These are phyloP conservation scores for Gymnoscopelus microlampas DNA, from an alignment of 2,797 vertebrate species.

Conservation along the genomic window DNA sequence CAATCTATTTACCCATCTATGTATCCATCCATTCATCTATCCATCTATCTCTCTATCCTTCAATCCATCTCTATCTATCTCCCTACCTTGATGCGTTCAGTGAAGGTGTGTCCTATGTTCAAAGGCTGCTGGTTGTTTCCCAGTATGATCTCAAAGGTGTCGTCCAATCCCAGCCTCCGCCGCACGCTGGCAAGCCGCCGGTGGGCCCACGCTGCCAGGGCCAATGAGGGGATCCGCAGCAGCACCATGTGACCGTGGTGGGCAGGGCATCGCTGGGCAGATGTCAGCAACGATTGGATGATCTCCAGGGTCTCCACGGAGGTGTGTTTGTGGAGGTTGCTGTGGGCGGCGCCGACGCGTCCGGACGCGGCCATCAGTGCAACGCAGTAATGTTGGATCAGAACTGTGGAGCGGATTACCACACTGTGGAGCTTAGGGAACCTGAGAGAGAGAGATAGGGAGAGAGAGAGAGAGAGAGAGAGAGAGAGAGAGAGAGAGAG, in stretches of 20 bases:
- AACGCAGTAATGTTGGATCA: constrained; percentile 94
- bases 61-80: background rate
- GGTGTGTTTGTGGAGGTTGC: constrained; percentile 91
- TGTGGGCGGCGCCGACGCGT: constrained; percentile 72
- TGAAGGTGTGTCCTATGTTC: constrained; percentile 88
- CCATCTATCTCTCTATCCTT: background rate
- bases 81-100: constrained; percentile 90
- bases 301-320: constrained; percentile 98
- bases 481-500: too few relatives aligned
- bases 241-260: constrained; percentile 96
- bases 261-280: constrained; percentile 87
- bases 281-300: constrained; percentile 89
- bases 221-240: constrained; percentile 91
- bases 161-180: constrained; percentile 89
- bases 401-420: constrained; percentile 93
- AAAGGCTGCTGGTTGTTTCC: constrained; percentile 87
- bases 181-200: constrained; percentile 89
- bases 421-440: constrained; percentile 96
- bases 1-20: background rate
- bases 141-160: constrained; percentile 93
- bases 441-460: constrained; percentile 67
- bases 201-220: constrained; percentile 90
- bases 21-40: background rate
- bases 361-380: constrained; percentile 93
- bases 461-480: background rate